Evolutionary conservation across 2,888 invertebrate genomes (phyloP), one percentile per base, ranked within the genome.

Genomic region (Athalia rosae): DNA sequence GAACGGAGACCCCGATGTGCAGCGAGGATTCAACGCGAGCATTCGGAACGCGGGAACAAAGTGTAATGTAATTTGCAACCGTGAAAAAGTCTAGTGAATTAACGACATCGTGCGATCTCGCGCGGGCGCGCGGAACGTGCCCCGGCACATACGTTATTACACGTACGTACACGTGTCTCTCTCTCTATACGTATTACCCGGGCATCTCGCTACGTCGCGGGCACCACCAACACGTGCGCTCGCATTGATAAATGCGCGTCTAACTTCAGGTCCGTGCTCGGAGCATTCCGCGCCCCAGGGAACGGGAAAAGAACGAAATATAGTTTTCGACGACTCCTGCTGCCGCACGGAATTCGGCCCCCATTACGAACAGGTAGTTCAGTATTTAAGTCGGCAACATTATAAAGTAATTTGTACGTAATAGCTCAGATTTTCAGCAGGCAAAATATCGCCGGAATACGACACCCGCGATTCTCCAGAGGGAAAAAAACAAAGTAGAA

Each of bases 1-100:
- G 28, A 28, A 62, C 74, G 74, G 74, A 61, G 62, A 74, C 62
- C 62, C 47, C 41, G 15, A 7, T 13, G 4, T 45, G 56, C 56
- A 45, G 4, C 41, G 50, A 13, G 53, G 43, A 56, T 58, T 41
- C 9, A 8, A 11, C 9, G 28, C 13, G 58, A 15, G 45, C 45
- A 28, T 53, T 3, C 53, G 11, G 50, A 45, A 58, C 45, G 59
- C 48, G 15, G 61, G 15, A 74, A 74, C 74, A 74, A 74, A 74
- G 61, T 62, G 74, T 62, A 74, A 48, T 62, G 74, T 62, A 47
- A 74, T 74, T 62, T 62, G 47, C 62, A 62, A 74, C 48, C 62
- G 61, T 74, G 74, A 74, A 74, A 74, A 74, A 74, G 41, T 61
- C 50, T 74, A 48, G 74, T 61, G 50, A 74, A 61, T 74, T 61